These are phyloP conservation scores for Drosophila saltans DNA, from an alignment of 1,140 invertebrate genomes.

Conservation along the genomic window DNA sequence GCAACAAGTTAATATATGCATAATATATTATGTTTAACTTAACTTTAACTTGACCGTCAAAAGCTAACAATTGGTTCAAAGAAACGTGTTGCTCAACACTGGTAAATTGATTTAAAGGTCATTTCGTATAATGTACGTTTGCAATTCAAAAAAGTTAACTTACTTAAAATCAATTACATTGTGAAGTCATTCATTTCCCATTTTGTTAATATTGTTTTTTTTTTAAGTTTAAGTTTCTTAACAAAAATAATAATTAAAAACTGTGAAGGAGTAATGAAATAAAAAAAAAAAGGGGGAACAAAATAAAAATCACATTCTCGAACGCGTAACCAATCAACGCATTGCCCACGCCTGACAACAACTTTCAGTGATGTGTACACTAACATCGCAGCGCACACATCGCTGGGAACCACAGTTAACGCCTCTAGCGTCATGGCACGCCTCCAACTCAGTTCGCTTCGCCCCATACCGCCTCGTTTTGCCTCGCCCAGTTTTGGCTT, in stretches of 20 bases:
- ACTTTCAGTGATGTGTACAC: constrained; percentile 49
- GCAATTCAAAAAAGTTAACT: too few relatives aligned
- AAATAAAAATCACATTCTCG: background rate
- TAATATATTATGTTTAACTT: too few relatives aligned
- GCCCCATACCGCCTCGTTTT: background rate
- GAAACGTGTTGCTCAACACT: too few relatives aligned
- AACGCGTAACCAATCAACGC: constrained; percentile 67
- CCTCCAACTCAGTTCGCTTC: background rate
- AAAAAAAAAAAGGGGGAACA: background rate
- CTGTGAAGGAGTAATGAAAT: background rate
- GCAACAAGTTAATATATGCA: too few relatives aligned
- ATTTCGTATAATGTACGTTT: too few relatives aligned
- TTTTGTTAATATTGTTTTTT: too few relatives aligned
- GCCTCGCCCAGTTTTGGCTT: background rate
- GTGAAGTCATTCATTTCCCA: too few relatives aligned
- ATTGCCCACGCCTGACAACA: constrained; percentile 49
- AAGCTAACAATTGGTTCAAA: too few relatives aligned
- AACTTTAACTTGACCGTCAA: too few relatives aligned
- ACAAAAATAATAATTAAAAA: background rate
- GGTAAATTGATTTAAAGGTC: too few relatives aligned
- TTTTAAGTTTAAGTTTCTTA: too few relatives aligned
- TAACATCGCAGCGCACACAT: constrained; percentile 10
- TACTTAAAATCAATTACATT: too few relatives aligned
- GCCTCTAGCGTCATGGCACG: constrained; percentile 24
- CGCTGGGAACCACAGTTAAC: constrained; percentile 24